These are phyloP conservation scores for Adelges cooleyi DNA, from an alignment of 1,140 invertebrate genomes.

Conservation along the genomic window DNA sequence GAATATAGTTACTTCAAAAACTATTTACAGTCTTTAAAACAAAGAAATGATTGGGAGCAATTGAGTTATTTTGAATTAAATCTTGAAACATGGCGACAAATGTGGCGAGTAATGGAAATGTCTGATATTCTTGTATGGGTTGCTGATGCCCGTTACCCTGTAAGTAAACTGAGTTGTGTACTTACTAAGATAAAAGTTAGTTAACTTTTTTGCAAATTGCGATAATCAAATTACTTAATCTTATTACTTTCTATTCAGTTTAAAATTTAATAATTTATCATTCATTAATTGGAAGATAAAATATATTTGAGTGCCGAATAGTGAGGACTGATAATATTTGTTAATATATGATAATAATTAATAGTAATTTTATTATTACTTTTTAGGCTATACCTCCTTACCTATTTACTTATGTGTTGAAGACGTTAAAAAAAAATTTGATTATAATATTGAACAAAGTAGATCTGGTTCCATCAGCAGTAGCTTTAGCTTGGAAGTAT, in stretches of 20 bases:
- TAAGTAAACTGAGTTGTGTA: constrained; percentile 39
- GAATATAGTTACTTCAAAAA: constrained; percentile 65
- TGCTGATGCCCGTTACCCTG: constrained; percentile 71
- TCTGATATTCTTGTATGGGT: constrained; percentile 75
- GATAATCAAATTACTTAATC: too few relatives aligned
- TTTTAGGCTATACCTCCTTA: constrained; percentile 66
- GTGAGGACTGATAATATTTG: too few relatives aligned
- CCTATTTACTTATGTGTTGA: constrained; percentile 66
- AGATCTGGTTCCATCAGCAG: constrained; percentile 66
- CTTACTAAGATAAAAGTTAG: not conserved
- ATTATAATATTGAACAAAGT: constrained; percentile 88
- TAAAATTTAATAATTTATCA: too few relatives aligned
- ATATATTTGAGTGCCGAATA: too few relatives aligned
- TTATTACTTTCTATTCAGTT: too few relatives aligned
- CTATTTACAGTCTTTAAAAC: constrained; percentile 48
- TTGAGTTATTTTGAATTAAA: constrained; percentile 78
- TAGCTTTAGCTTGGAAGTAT: constrained; percentile 78
- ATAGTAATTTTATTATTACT: too few relatives aligned
- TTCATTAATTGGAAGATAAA: too few relatives aligned
- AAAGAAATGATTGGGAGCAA: constrained; percentile 39
- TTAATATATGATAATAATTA: too few relatives aligned
- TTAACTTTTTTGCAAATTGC: not conserved
- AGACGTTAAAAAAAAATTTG: constrained; percentile 63
- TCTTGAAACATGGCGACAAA: constrained; percentile 83
- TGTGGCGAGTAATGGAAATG: constrained; percentile 86